Evolutionary conservation across 2,113 vertebrate genomes (phyloP).

Genomic region (Rhinopomastus cyanomelas): DNA sequence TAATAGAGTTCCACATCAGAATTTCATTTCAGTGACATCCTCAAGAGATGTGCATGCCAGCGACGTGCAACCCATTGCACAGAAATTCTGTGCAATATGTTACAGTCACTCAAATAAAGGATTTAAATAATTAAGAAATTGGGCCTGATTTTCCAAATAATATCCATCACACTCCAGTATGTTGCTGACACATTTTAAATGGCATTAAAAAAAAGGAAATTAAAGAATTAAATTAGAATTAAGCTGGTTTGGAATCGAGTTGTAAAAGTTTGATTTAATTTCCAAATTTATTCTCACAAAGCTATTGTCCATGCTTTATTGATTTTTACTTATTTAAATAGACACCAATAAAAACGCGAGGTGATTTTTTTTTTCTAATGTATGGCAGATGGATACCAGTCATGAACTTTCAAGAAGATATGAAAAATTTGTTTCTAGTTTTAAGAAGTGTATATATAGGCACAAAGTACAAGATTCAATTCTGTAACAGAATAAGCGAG

Average conservation of each 20-base stretch:
- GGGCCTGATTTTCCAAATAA: not conserved
- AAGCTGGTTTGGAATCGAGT: not conserved
- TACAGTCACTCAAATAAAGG: not conserved
- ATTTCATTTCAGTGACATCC: not conserved
- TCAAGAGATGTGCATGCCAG: not conserved
- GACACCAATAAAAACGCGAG: not conserved
- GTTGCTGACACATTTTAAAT: not conserved
- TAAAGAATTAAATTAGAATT: not conserved
- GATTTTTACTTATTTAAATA: not conserved
- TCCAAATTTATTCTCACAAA: not conserved
- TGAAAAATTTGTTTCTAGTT: not conserved
- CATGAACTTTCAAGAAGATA: not conserved
- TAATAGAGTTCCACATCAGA: not conserved
- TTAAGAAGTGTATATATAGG: not conserved
- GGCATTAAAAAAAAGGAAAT: not conserved
- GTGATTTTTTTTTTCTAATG: not conserved
- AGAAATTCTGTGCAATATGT: not conserved
- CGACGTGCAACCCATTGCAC: not conserved
- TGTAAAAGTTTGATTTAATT: not conserved
- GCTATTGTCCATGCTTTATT: not conserved
- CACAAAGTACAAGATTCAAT: not conserved
- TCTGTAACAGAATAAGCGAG: not conserved
- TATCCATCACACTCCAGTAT: not conserved
- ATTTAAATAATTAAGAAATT: not conserved
- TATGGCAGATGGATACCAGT: not conserved